A percentile compares a stretch with the other conserved stretches of the same genome.
These are phyloP conservation scores for Pygoscelis antarcticus DNA, from an alignment of 2,113 vertebrate species.

Conservation along the genomic window DNA sequence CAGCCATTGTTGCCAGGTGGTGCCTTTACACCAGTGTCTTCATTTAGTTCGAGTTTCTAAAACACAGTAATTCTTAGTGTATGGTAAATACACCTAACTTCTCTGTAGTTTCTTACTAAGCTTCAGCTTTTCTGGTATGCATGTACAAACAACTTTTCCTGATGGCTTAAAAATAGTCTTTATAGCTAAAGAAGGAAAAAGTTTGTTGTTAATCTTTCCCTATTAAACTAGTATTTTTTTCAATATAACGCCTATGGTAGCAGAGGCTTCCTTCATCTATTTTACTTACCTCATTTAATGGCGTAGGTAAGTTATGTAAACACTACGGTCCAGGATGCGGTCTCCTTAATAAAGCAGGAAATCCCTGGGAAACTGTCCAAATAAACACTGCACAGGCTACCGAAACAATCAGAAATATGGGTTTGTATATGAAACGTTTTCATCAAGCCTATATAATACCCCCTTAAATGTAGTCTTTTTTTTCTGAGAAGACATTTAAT, in stretches of 20 bases:
- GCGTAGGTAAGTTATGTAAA: not conserved
- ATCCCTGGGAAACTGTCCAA: slow-evolving; percentile 28
- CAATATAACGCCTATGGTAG: not conserved
- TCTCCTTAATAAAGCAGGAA: slow-evolving; percentile 45
- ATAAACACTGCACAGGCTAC: slow-evolving; percentile 6
- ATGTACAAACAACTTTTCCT: not conserved
- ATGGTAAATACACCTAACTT: not conserved
- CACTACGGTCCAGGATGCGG: not conserved
- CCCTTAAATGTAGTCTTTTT: not conserved
- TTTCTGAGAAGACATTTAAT: not conserved
- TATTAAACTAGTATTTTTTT: not conserved
- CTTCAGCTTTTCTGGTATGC: not conserved
- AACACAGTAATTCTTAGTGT: not conserved
- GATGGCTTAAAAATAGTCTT: not conserved
- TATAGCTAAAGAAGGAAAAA: not conserved
- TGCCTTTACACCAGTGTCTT: not conserved
- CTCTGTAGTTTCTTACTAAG: not conserved
- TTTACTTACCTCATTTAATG: slow-evolving; percentile 2
- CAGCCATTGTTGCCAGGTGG: not conserved
- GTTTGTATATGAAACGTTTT: not conserved
- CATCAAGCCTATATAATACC: not conserved
- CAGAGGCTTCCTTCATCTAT: not conserved
- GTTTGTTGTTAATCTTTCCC: not conserved
- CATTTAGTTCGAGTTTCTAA: not conserved
- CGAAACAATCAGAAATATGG: not conserved